These are phyloP conservation scores for Delia radicum DNA, from an alignment of 1,140 invertebrate species.

Conservation along the genomic window DNA sequence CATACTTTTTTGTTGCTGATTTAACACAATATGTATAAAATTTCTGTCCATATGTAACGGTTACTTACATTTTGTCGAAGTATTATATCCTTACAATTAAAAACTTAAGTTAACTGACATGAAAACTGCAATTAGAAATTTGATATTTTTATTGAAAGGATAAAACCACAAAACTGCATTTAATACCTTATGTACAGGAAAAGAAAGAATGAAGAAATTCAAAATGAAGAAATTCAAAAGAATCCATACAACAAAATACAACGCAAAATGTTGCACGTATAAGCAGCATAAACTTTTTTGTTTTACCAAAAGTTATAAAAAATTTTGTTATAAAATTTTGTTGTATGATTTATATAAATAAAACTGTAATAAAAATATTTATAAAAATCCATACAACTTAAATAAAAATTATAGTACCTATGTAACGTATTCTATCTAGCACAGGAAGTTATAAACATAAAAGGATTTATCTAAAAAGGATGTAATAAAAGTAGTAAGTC, in stretches of 20 bases:
- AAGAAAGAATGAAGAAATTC: neutral
- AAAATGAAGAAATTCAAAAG: neutral
- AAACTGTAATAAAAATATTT: neutral
- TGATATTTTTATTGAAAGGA: conserved; percentile 33
- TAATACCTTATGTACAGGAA: neutral
- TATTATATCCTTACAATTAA: too few species aligned
- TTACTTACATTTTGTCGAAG: too few species aligned
- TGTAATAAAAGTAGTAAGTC: conserved; percentile 27
- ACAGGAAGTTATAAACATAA: neutral
- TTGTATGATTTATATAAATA: neutral
- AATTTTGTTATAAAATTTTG: neutral
- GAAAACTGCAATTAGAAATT: conserved; percentile 30
- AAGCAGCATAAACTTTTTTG: neutral
- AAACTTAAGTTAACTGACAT: neutral
- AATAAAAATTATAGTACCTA: neutral
- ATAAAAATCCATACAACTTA: neutral
- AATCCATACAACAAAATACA: too few species aligned
- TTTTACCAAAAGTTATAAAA: neutral
- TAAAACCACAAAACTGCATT: conserved; percentile 30
- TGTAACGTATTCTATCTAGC: neutral
- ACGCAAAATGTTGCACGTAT: neutral
- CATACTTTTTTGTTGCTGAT: too few species aligned
- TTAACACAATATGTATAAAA: too few species aligned
- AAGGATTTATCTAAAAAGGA: neutral
- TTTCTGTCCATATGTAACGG: too few species aligned